Conservation (phyloP, 2,113 vertebrate species). For the Ursus arctos region DNA sequence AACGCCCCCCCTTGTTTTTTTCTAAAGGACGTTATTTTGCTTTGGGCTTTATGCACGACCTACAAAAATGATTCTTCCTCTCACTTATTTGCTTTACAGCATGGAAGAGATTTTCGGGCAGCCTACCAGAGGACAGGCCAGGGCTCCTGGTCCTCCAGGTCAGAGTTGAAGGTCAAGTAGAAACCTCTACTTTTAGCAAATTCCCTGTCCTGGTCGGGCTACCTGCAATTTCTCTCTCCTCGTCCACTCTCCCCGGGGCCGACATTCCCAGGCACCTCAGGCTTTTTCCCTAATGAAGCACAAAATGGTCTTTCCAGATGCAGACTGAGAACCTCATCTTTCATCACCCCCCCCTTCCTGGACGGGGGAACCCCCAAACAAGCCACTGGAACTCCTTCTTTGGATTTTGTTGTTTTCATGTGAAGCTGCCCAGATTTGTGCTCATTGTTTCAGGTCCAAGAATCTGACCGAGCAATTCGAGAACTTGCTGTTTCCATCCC, state of each 20-base stretch:
- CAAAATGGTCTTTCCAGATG: slow-evolving; percentile 66
- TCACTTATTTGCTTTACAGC: not conserved
- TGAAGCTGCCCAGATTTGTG: slow-evolving; percentile 64
- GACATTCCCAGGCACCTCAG: not conserved
- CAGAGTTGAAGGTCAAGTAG: not conserved
- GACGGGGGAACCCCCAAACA: slow-evolving; percentile 59
- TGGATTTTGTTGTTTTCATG: not conserved
- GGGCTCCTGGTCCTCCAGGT: not conserved
- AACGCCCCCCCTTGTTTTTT: not conserved
- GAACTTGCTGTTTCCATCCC: slow-evolving; percentile 59
- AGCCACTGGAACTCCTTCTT: slow-evolving; percentile 53
- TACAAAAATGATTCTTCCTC: not conserved
- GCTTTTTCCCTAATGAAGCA: not conserved
- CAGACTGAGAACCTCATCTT: not conserved
- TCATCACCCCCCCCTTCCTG: not conserved
- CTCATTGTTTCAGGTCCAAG: slow-evolving; percentile 51
- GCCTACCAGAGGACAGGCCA: not conserved
- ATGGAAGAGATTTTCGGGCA: not conserved
- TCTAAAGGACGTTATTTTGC: slow-evolving; percentile 41
- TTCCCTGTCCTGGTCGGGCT: not conserved
- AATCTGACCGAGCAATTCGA: slow-evolving; percentile 55
- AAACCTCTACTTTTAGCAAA: fast-evolving
- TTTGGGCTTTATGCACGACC: not conserved
- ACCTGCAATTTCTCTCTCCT: not conserved
- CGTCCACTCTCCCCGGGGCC: fast-evolving